phyloP scores from a whole-genome alignment of 2,113 vertebrate species.

The Lamprotornis superbus region DNA sequence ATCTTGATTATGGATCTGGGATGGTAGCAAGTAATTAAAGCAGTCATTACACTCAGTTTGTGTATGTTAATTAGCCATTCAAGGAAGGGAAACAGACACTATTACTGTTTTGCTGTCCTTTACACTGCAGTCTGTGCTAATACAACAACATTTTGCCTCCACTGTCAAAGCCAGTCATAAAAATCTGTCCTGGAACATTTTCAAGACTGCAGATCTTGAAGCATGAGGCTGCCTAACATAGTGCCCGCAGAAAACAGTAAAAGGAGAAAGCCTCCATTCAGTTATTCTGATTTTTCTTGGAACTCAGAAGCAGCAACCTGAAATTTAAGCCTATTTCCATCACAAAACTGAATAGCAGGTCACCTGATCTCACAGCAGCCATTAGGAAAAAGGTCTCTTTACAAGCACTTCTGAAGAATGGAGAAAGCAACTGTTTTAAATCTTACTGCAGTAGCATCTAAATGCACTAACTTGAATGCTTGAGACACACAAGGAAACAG shows the following conservation, averaged over 20 bases:
- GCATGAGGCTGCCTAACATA: neutral
- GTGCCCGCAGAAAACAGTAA: neutral
- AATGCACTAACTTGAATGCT: neutral
- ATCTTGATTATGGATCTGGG: neutral
- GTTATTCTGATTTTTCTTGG: neutral
- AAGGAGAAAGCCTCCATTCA: neutral
- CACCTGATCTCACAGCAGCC: neutral
- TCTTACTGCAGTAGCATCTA: neutral
- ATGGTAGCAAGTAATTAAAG: neutral
- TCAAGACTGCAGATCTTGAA: neutral
- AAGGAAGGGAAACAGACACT: neutral
- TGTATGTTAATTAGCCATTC: neutral
- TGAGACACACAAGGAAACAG: neutral
- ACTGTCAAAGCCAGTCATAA: neutral
- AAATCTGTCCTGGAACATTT: neutral
- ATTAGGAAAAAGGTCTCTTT: neutral
- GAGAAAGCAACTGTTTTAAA: neutral
- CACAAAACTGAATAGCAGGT: neutral
- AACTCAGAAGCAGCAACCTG: neutral
- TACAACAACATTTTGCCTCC: neutral
- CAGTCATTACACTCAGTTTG: neutral
- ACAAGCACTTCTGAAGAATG: neutral
- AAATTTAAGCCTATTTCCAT: neutral
- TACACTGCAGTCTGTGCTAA: neutral
- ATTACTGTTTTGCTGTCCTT: neutral